phyloP scores from a whole-genome alignment of 1,140 invertebrate species.

The Sycophila sp. region DNA sequence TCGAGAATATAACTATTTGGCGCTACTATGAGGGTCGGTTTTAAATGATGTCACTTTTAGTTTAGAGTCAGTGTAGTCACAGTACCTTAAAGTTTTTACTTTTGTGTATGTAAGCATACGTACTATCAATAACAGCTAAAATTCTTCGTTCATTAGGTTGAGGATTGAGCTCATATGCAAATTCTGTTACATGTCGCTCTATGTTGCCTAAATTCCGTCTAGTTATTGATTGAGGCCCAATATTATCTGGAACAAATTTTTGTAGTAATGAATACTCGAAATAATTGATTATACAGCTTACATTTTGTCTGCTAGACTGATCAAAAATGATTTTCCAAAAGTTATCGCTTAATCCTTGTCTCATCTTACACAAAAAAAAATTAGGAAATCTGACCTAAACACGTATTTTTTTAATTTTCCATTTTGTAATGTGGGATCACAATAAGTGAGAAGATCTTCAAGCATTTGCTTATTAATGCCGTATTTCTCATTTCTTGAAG shows the following conservation, averaged over 20 bases:
- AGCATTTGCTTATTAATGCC: conserved; percentile 1
- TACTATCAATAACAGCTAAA: conserved; percentile 23
- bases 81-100: conserved; percentile 19
- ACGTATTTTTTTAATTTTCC: not conserved
- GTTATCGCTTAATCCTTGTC: conserved; percentile 31
- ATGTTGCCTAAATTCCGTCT: not conserved
- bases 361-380: conserved; percentile 35
- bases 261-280: not conserved
- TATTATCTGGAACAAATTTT: not conserved
- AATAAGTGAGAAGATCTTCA: conserved; percentile 16
- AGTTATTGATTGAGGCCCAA: not conserved
- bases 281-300: not conserved
- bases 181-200: not conserved
- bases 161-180: conserved; percentile 4
- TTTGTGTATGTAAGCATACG: conserved; percentile 21
- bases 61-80: conserved; percentile 16
- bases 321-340: conserved; percentile 34
- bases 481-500: not conserved
- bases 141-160: not conserved
- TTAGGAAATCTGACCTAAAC: conserved; percentile 17
- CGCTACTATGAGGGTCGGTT: conserved; percentile 28
- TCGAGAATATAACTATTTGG: conserved; percentile 27
- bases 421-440: not conserved
- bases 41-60: conserved; percentile 16
- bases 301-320: conserved; percentile 19